phyloP scores from a whole-genome alignment of 2,113 vertebrate genomes.

The Geococcyx californianus region DNA sequence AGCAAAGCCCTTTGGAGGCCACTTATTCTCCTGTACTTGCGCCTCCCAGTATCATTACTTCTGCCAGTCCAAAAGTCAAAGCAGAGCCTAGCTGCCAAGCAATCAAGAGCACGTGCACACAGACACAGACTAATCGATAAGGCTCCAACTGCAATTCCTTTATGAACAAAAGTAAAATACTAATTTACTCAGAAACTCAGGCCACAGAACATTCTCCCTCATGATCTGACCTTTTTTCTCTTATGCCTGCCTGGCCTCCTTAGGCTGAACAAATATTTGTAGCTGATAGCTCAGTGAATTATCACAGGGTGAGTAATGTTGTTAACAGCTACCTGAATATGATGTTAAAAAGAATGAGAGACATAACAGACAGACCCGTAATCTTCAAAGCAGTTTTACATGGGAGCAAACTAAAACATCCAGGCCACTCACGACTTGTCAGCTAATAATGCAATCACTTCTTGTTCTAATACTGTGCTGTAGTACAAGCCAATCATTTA shows the following conservation, averaged over 20 bases:
- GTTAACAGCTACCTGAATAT: constrained; percentile 25
- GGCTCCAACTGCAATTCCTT: constrained; percentile 14
- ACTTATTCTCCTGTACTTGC: neutral
- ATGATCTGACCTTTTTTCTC: constrained; percentile 50
- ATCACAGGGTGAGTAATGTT: constrained; percentile 11
- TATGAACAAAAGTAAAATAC: constrained; percentile 59
- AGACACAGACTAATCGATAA: constrained; percentile 33
- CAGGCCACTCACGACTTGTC: constrained; percentile 32
- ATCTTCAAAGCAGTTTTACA: constrained; percentile 32
- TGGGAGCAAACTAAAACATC: neutral
- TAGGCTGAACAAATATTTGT: constrained; percentile 64
- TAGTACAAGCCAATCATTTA: constrained; percentile 25
- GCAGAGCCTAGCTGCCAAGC: constrained; percentile 21
- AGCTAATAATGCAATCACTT: constrained; percentile 39
- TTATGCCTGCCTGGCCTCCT: neutral
- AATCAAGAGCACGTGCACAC: neutral
- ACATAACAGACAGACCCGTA: constrained; percentile 12
- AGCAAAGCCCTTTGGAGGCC: neutral
- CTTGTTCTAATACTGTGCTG: constrained; percentile 15
- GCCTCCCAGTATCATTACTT: neutral
- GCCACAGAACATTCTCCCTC: neutral
- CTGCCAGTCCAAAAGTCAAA: constrained; percentile 27
- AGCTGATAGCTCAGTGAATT: constrained; percentile 56
- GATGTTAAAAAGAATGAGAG: constrained; percentile 59
- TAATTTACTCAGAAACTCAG: constrained; percentile 53